Base-by-base conservation (phyloP, 2,888 invertebrate genomes). In the Apamea sordens region DNA sequence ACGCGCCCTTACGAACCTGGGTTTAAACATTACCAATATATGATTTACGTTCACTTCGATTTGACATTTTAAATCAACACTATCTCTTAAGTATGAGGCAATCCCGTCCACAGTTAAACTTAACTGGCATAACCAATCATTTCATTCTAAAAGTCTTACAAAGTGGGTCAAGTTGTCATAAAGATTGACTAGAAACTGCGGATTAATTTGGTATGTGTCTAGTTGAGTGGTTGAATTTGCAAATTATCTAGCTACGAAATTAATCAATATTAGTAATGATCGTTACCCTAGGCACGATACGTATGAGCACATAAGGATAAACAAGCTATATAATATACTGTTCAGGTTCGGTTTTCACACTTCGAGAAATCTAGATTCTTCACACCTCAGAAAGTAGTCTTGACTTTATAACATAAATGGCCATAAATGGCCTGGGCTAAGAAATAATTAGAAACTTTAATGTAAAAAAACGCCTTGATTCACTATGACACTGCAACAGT, bases 21-120 rank as follows among this genome's bases (percentile, higher is more conserved):
- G n/a, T 1, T 59, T 59, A 69, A 70, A 76, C 21, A 71, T 80
- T 70, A 76, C 72, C 50, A 80, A 75, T 76, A 61, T 69, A 71
- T 82, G 63, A 86, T 88, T 84, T 76, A 79, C 88, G 80, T 88
- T 86, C 84, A 80, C 80, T 84, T 77, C 36, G 44, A 77, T 78
- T 86, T 86, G 84, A 88, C 84, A 82, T 88, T 88, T 88, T 78
- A 86, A 84, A 88, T 88, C 86, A 86, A 86, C 80, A 84, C 78
- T 56, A 77, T 72, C 64, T 88, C 69, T 84, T 75, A 86, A 82
- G 41, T 80, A 44, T 86, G 73, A 75, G 56, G 88, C 80, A 88
- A 86, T 80, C 41, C 50, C 70, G 72, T 73, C 41, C 47, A 75
- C 41, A 71, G 63, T 72, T 73, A 71, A 78, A 78, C 32, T 44